These are phyloP conservation scores for Aricia agestis DNA, from an alignment of 1,140 invertebrate species.

Conservation along the genomic window DNA sequence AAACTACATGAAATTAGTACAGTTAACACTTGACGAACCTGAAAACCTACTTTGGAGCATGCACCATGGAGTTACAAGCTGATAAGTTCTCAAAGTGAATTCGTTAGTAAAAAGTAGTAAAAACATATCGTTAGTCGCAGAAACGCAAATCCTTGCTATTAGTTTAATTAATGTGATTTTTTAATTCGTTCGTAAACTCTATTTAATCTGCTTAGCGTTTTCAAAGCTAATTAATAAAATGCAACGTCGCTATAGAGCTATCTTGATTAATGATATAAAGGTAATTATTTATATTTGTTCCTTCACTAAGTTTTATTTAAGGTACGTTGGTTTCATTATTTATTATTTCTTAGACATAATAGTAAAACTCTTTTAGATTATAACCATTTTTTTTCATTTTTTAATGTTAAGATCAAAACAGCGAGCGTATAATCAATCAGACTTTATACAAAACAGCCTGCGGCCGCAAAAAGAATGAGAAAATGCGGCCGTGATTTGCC, in stretches of 20 bases:
- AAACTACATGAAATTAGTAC: constrained; percentile 7
- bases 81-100: constrained; percentile 1
- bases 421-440: not conserved
- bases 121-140: not conserved
- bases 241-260: not conserved
- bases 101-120: not conserved
- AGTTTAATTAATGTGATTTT: not conserved
- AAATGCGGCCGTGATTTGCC: not conserved
- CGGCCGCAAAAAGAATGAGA: not conserved
- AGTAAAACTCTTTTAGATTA: no score
- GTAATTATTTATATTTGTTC: no score
- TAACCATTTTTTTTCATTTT: not conserved
- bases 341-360: no score
- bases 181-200: not conserved
- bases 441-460: not conserved
- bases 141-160: not conserved
- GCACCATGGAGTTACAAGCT: constrained; percentile 1
- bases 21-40: not conserved
- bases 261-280: not conserved
- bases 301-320: no score
- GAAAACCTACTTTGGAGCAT: not conserved
- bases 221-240: not conserved
- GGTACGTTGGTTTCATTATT: no score
- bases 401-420: not conserved
- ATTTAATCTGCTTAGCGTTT: not conserved